Evolutionary conservation across 2,797 vertebrate species (phyloP).

Genomic region (Squalus acanthias): DNA sequence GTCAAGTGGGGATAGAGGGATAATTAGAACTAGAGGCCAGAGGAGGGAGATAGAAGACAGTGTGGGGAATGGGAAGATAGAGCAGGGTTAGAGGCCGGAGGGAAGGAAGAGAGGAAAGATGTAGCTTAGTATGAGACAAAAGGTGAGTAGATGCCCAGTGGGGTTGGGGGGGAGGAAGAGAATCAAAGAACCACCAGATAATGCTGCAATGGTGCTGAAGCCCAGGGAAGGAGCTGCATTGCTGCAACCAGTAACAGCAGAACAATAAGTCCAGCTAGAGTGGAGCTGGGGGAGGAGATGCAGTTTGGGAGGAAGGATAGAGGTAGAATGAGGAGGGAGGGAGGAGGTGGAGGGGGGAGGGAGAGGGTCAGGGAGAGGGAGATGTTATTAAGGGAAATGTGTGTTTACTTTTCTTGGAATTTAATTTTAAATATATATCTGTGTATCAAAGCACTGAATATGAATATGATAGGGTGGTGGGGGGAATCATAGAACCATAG

Average conservation of each 20-base stretch:
- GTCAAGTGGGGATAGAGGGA: background rate
- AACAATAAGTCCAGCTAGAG: background rate
- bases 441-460: background rate
- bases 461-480: background rate
- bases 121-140: background rate
- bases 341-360: constrained; percentile 29
- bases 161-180: background rate
- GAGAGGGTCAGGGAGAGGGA: constrained; percentile 44
- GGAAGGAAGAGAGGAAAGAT: background rate
- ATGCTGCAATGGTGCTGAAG: background rate
- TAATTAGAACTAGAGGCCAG: background rate
- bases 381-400: constrained; percentile 59
- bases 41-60: constrained; percentile 17
- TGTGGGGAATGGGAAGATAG: background rate
- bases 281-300: background rate
- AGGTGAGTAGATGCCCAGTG: background rate
- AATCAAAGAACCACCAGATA: background rate
- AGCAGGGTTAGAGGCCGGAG: background rate
- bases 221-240: background rate
- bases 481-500: no score
- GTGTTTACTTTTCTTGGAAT: constrained; percentile 51
- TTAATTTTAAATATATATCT: background rate
- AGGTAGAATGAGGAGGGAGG: constrained; percentile 15
- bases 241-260: background rate
- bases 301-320: background rate